A percentile compares a stretch with the other conserved stretches of the same genome.
Conservation (phyloP, 2,113 vertebrate genomes). For the Lota lota region DNA sequence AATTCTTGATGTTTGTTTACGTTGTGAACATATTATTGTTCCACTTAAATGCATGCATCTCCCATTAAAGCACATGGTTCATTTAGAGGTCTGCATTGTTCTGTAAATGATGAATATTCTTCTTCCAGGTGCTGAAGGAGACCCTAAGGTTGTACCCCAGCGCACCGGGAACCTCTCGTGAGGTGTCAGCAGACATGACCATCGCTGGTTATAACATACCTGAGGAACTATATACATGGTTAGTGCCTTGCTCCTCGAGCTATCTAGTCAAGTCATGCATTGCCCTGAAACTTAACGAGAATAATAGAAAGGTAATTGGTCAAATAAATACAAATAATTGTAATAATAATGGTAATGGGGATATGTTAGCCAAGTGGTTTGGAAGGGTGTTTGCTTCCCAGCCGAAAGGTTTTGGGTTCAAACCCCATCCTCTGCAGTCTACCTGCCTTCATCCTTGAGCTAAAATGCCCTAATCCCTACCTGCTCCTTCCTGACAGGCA, state of each 20-base stretch:
- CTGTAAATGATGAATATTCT: background rate
- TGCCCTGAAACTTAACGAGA: background rate
- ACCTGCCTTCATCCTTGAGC: too few species aligned
- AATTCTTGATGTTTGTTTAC: background rate
- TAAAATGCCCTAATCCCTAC: too few species aligned
- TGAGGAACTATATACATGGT: slow-evolving; percentile 36
- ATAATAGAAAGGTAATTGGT: background rate
- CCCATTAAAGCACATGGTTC: background rate
- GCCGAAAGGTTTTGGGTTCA: too few species aligned
- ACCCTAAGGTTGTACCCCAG: slow-evolving; percentile 83
- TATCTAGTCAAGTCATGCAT: background rate
- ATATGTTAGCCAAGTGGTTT: too few species aligned
- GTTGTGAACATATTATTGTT: background rate
- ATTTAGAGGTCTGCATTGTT: background rate
- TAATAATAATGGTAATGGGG: background rate
- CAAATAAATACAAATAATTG: background rate
- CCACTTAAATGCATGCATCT: background rate
- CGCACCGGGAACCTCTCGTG: slow-evolving; percentile 73
- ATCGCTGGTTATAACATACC: slow-evolving; percentile 78
- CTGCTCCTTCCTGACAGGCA: too few species aligned
- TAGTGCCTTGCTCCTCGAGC: slow-evolving; percentile 8
- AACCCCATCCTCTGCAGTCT: too few species aligned
- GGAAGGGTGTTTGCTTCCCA: too few species aligned
- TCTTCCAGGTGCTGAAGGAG: slow-evolving; percentile 85
- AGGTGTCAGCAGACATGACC: slow-evolving; percentile 67